A percentile compares a stretch with the other conserved stretches of the same genome.
Evolutionary conservation across 2,888 invertebrate genomes (phyloP).

Genomic region (Drosophila putrida): DNA sequence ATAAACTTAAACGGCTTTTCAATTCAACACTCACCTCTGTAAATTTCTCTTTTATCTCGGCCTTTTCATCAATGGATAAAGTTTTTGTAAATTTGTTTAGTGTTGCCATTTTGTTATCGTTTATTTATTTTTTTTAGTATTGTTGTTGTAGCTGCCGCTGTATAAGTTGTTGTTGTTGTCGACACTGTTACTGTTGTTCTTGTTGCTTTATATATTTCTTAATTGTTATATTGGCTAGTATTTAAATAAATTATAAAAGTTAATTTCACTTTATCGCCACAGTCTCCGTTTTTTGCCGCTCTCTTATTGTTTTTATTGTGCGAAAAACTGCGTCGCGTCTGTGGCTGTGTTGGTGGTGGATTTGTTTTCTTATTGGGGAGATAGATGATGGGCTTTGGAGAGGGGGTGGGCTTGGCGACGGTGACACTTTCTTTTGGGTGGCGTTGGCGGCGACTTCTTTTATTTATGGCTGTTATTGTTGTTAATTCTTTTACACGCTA

Average conservation of each 20-base stretch:
- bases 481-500: slow-evolving; percentile 58
- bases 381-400: neutral
- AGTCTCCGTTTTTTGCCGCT: slow-evolving; percentile 57
- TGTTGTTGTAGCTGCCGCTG: slow-evolving; percentile 21
- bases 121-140: slow-evolving; percentile 21
- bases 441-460: slow-evolving; percentile 54
- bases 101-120: slow-evolving; percentile 75
- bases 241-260: slow-evolving; percentile 72
- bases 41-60: slow-evolving; percentile 92
- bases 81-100: slow-evolving; percentile 84
- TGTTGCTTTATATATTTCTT: slow-evolving; percentile 14
- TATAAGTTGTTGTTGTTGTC: slow-evolving; percentile 16
- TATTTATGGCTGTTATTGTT: slow-evolving; percentile 58
- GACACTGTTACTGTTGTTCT: slow-evolving; percentile 6
- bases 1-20: slow-evolving; percentile 25
- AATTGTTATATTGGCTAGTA: slow-evolving; percentile 56
- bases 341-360: slow-evolving; percentile 54
- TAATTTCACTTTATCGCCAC: slow-evolving; percentile 72
- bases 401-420: slow-evolving; percentile 15
- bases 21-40: slow-evolving; percentile 87
- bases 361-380: slow-evolving; percentile 43
- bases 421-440: slow-evolving; percentile 63
- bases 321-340: slow-evolving; percentile 48
- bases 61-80: slow-evolving; percentile 88
- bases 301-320: slow-evolving; percentile 66